Percentiles rank a stretch among this genome's conserved stretches.
Conservation (phyloP, 2,797 vertebrate genomes). For the Liasis olivaceus region DNA sequence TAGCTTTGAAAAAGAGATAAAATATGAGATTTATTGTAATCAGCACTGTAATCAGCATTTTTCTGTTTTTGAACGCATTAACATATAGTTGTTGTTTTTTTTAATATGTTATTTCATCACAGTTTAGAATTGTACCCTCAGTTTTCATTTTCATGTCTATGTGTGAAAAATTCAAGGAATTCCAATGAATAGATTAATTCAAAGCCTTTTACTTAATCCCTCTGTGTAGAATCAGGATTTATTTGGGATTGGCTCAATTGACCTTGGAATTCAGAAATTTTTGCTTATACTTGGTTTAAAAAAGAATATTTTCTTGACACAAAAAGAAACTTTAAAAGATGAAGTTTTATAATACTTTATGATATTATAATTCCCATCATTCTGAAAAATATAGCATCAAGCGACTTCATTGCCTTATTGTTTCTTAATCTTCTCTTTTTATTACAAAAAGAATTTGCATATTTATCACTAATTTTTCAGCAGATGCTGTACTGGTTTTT, state of each 20-base stretch:
- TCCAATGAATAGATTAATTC: slow-evolving; percentile 9
- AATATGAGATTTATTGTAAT: neutral
- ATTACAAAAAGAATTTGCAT: slow-evolving; percentile 44
- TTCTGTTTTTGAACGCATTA: slow-evolving; percentile 32
- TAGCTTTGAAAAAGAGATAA: slow-evolving; percentile 2
- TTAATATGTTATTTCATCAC: neutral
- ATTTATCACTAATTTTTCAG: slow-evolving; percentile 69
- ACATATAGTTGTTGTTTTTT: slow-evolving; percentile 16
- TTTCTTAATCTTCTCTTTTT: slow-evolving; percentile 58
- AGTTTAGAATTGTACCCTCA: slow-evolving; percentile 40
- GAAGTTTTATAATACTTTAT: slow-evolving; percentile 63
- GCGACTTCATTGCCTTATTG: slow-evolving; percentile 56
- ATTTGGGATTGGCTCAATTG: slow-evolving; percentile 62
- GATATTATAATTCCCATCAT: slow-evolving; percentile 59
- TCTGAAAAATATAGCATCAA: slow-evolving; percentile 61
- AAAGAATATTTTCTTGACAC: slow-evolving; percentile 60
- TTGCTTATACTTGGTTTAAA: slow-evolving; percentile 56
- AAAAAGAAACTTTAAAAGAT: slow-evolving; percentile 49
- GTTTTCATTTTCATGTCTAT: slow-evolving; percentile 30
- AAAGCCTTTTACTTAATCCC: slow-evolving; percentile 45
- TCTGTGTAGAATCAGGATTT: slow-evolving; percentile 56
- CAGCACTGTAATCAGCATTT: slow-evolving; percentile 37
- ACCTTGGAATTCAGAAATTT: slow-evolving; percentile 53
- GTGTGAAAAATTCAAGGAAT: slow-evolving; percentile 27
- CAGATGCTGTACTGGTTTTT: slow-evolving; percentile 58